Evolutionary conservation across 2,888 invertebrate species (phyloP), one percentile per base, ranked within the genome.

Genomic region (Drosophila monieri): DNA sequence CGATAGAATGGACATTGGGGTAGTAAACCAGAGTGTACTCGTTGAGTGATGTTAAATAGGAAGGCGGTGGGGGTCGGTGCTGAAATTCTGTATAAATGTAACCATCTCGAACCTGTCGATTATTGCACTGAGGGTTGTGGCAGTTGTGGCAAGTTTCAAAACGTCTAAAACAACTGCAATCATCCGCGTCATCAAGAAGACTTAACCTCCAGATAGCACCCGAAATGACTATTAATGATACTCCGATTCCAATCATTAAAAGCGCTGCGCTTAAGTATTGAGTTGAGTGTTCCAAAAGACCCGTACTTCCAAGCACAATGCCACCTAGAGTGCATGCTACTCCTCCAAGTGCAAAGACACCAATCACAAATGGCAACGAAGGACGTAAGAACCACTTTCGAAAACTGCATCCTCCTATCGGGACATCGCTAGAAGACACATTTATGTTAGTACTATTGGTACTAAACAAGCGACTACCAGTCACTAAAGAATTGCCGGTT

Each of bases 21-120:
- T 97, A 93, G 84, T 97, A 94, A 89, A 97, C 94, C 87, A 97
- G 93, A 88, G 98, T 94, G 92, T 97, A 98, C 90, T 98, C 98
- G 92, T 98, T 98, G 96, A 98, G 96, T 71, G 97, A 97, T 3
- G 98, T 98, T 92, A 97, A 96, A 91, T 98, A 98, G 72, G 97
- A 97, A 25, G 98, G 98, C 44, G 98, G 98, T 39, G 98, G 98
- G 25, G 97, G 97, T 79, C 98, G 94, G 92, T 97, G 98, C 90
- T 97, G 97, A 91, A 98, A 98, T 92, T 98, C 98, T 3, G 98
- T 98, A 91, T 98, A 98, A 92, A 97, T 94, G 88, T 96, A 97
- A 89, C 96, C 97, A 25, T 89, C 88, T 0, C 97, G 96, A 91
- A 97, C 95, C 90, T 97, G 95, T 0, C 96, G 95, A 70, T 96